Conservation (phyloP, 2,113 vertebrate species). For the Climacteris rufus region DNA sequence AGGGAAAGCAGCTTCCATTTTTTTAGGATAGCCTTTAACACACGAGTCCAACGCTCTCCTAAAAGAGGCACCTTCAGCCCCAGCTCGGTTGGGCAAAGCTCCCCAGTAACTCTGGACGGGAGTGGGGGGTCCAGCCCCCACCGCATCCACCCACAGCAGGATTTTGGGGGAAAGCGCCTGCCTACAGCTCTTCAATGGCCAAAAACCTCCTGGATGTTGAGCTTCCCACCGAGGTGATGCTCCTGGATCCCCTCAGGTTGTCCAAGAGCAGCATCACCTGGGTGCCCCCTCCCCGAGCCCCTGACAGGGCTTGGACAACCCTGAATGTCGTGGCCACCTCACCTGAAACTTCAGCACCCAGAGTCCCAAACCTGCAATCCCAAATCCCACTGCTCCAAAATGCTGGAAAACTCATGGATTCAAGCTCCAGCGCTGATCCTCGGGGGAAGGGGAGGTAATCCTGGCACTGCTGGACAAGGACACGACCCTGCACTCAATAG, state of each 20-base stretch:
- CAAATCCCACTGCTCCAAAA: background rate
- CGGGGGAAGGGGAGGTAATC: accelerated
- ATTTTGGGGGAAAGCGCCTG: background rate
- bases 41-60: background rate
- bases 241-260: background rate
- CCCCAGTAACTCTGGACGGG: background rate
- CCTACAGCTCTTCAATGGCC: background rate
- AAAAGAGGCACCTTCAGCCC: background rate
- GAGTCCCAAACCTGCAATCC: accelerated
- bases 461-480: accelerated
- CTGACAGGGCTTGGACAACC: background rate
- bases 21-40: background rate
- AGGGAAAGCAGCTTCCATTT: background rate
- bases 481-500: accelerated
- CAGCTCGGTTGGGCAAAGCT: background rate
- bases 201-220: background rate
- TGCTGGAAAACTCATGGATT: too few species aligned
- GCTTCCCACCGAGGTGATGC: accelerated
- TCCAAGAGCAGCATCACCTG: background rate
- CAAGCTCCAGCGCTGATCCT: accelerated
- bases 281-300: accelerated
- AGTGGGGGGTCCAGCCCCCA: too few species aligned
- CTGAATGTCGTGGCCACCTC: accelerated
- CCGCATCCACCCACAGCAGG: too few species aligned
- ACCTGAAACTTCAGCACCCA: background rate